These are phyloP conservation scores for Mus spretus DNA, from an alignment of 2,797 vertebrate genomes.

Conservation along the genomic window DNA sequence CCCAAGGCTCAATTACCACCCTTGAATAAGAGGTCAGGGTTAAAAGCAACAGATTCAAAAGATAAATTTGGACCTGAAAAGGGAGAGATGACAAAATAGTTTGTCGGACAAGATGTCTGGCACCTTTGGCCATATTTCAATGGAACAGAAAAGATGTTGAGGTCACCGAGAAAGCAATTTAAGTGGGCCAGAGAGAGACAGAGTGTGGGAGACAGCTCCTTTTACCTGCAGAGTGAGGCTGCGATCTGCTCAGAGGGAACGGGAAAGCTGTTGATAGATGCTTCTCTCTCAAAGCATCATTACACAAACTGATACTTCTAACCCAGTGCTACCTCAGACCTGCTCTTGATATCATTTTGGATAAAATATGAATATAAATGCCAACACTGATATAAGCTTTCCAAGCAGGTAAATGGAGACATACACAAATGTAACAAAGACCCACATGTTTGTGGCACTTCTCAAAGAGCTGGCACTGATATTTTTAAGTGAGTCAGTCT, in stretches of 20 bases:
- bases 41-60: slow-evolving; percentile 82
- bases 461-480: neutral
- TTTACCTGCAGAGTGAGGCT: slow-evolving; percentile 45
- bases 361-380: slow-evolving; percentile 44
- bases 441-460: neutral
- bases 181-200: slow-evolving; percentile 69
- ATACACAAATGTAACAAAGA: neutral
- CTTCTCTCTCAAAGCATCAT: neutral
- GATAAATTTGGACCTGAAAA: slow-evolving; percentile 84
- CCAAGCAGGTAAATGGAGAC: neutral
- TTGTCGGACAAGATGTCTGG: slow-evolving; percentile 78
- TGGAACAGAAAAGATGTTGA: slow-evolving; percentile 69
- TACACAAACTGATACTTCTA: neutral
- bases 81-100: slow-evolving; percentile 79
- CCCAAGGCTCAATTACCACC: slow-evolving; percentile 72
- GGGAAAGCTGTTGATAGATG: neutral
- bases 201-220: neutral
- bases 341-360: slow-evolving; percentile 9
- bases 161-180: slow-evolving; percentile 64
- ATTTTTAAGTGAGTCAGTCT: neutral
- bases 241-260: neutral
- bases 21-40: slow-evolving; percentile 82
- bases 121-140: slow-evolving; percentile 73
- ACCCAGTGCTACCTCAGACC: neutral
- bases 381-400: neutral